These are phyloP conservation scores for Oplegnathus fasciatus DNA, from an alignment of 2,113 vertebrate species.

Conservation along the genomic window DNA sequence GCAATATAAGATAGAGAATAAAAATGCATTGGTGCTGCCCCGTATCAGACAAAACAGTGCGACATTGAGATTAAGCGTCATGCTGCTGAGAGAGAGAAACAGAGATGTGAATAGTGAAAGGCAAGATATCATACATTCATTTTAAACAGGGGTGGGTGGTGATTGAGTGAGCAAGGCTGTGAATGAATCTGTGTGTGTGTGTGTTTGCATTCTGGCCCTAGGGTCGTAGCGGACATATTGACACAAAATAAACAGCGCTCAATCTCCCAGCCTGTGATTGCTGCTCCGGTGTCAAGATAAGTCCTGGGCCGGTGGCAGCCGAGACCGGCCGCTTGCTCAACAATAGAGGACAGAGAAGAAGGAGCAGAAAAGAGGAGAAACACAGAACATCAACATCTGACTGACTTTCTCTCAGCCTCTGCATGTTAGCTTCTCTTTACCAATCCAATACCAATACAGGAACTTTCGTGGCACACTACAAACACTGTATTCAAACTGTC, in stretches of 20 bases:
- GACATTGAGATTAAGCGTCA: constrained; percentile 77
- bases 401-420: background rate
- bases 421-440: background rate
- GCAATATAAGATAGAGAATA: constrained; percentile 79
- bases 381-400: background rate
- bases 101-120: constrained; percentile 79
- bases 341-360: constrained; percentile 40
- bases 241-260: constrained; percentile 83
- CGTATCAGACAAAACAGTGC: constrained; percentile 76
- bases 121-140: constrained; percentile 85
- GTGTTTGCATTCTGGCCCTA: constrained; percentile 77
- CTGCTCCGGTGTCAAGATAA: constrained; percentile 85
- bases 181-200: constrained; percentile 57
- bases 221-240: constrained; percentile 69
- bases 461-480: background rate
- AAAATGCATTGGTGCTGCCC: constrained; percentile 78
- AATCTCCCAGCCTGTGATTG: constrained; percentile 81
- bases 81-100: constrained; percentile 70
- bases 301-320: constrained; percentile 73
- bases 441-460: background rate
- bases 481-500: background rate
- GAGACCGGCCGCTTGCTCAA: constrained; percentile 30
- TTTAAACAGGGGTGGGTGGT: constrained; percentile 76
- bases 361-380: constrained; percentile 24
- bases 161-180: constrained; percentile 75